Base-by-base conservation (phyloP, 2,888 invertebrate species). In the Conops quadrifasciatus region DNA sequence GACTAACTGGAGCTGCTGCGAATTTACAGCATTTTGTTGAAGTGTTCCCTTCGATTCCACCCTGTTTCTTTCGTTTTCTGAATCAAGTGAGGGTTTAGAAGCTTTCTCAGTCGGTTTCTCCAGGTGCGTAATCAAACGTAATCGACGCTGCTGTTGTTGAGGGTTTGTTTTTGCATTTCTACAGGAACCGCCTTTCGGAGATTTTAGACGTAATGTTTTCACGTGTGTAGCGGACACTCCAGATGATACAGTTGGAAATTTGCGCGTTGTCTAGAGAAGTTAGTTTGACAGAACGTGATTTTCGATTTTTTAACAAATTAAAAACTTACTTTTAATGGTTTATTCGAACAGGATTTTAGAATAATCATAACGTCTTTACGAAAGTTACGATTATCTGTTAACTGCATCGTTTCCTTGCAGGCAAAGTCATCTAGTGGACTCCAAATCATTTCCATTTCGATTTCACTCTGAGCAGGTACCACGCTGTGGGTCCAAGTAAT, bases 351-450 rank as follows among this genome's bases (percentile, higher is more conserved):
- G 63, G 91, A 88, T 81, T 91, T 92, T 19, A 91, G 87, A 9
- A 90, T 88, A 4, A 92, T 84, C 75, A 89, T 87, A 4, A 93
- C 88, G 80, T 92, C 91, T 85, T 90, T 91, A 79, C 90, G 88
- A 65, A 91, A 89, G 75, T 90, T 88, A 70, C 88, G 88, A 73
- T 88, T 89, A 83, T 91, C 91, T 1, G 88, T 88, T 62, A 93
- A 87, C 68, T 92, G 88, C 49, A 91, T 84, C 0, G 88, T 89
- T 77, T 92, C 91, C 73, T 91, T 87, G 80, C 90, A 88, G 3
- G 89, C 87, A 9, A 89, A 89, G 45, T 87, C 88, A 75, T 88
- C 87, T 19, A 79, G 82, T 0, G 93, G 93, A 9, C 84, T 88
- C 93, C 93, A 93, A 24, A 83, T 81, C 78, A 93, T 85, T 53